Evolutionary conservation across 2,113 vertebrate genomes (phyloP).

Genomic region (Elgaria multicarinata): DNA sequence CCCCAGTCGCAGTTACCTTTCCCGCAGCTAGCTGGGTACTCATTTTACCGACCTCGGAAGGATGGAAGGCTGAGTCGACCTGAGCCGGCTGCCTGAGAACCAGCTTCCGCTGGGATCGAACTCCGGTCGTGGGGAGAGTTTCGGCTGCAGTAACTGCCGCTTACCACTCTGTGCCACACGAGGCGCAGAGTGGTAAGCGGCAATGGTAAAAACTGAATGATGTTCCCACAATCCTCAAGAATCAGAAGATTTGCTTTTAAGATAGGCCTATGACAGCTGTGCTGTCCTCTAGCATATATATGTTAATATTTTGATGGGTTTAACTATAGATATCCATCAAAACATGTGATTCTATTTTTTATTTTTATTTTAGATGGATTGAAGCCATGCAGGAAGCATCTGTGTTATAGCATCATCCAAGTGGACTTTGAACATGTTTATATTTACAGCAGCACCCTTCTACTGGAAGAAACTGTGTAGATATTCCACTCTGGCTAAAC

Average conservation of each 20-base stretch:
- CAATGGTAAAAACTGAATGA: not conserved
- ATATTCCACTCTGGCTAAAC: conserved; percentile 36
- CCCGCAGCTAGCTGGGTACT: too few relatives aligned
- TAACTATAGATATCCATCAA: not conserved
- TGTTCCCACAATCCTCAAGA: not conserved
- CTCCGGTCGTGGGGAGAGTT: too few relatives aligned
- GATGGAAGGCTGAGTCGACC: too few relatives aligned
- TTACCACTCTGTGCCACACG: too few relatives aligned
- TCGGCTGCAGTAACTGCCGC: too few relatives aligned
- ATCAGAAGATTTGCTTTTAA: not conserved
- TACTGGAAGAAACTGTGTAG: conserved; percentile 50
- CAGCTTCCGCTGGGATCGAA: too few relatives aligned
- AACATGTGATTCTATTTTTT: conserved; percentile 11
- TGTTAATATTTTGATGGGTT: not conserved
- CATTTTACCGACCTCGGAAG: too few relatives aligned
- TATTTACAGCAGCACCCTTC: conserved; percentile 45
- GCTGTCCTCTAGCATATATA: not conserved
- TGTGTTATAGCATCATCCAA: conserved; percentile 86
- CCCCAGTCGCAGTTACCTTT: too few relatives aligned
- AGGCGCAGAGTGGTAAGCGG: too few relatives aligned
- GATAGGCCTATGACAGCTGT: not conserved
- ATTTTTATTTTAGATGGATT: conserved; percentile 81
- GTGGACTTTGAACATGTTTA: conserved; percentile 59
- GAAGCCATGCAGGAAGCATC: conserved; percentile 96
- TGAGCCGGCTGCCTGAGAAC: too few relatives aligned